Conservation (phyloP, 2,113 vertebrate species). For the Oxyura jamaicensis region DNA sequence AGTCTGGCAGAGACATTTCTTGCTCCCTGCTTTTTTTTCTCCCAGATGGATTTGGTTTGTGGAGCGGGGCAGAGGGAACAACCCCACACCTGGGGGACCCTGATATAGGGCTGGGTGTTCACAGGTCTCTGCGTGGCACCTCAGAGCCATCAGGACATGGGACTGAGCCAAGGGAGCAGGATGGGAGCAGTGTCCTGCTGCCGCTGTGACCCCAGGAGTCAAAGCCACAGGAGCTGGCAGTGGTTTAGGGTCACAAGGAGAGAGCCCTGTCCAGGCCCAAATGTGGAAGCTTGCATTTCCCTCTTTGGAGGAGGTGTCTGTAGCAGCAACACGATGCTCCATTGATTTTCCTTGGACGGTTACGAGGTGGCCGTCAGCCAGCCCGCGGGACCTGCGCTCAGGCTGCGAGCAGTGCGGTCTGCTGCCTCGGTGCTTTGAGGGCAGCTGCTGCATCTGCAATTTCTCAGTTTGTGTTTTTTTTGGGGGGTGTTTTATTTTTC, state of each 20-base stretch:
- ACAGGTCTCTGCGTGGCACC: background rate
- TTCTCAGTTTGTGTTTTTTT: background rate
- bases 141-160: background rate
- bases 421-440: background rate
- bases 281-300: background rate
- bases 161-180: background rate
- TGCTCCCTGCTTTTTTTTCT: background rate
- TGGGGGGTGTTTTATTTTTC: background rate
- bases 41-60: background rate
- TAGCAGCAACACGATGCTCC: background rate
- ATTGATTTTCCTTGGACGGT: background rate
- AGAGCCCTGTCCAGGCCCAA: background rate
- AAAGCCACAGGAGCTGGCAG: background rate
- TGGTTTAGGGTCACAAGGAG: background rate
- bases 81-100: background rate
- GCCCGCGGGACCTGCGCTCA: background rate
- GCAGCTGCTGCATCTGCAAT: background rate
- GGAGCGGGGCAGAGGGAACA: background rate
- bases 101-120: background rate
- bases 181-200: background rate
- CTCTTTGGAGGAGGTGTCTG: background rate
- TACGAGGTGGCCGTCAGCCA: accelerated
- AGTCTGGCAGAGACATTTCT: background rate
- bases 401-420: background rate
- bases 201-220: background rate